phyloP scores from a whole-genome alignment of 2,888 invertebrate species.

The Cantharis lateralis region DNA sequence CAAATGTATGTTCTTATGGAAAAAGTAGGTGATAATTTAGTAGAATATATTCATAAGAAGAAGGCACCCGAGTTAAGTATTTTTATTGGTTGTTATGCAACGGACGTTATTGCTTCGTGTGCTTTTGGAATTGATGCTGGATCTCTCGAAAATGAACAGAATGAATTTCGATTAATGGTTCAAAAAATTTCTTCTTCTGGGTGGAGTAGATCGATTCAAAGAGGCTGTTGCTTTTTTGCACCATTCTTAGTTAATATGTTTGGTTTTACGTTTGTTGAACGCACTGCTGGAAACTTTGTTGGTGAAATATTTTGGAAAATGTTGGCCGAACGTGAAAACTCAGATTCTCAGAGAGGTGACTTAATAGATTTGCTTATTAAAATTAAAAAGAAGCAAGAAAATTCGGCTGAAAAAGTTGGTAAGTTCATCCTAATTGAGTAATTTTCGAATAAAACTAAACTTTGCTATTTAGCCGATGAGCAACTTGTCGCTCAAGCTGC shows the following conservation, averaged over 20 bases:
- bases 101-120: conserved; percentile 56
- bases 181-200: conserved; percentile 46
- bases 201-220: conserved; percentile 16
- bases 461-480: not conserved
- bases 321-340: conserved; percentile 43
- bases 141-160: conserved; percentile 39
- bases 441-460: not conserved
- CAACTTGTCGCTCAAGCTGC: conserved; percentile 47
- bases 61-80: conserved; percentile 44
- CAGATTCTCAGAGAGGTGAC: conserved; percentile 50
- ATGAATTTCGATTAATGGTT: conserved; percentile 47
- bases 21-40: not conserved
- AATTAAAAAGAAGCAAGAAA: conserved; percentile 37
- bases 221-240: conserved; percentile 45
- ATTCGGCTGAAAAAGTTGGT: conserved; percentile 28
- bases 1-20: conserved; percentile 46
- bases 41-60: not conserved
- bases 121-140: conserved; percentile 56
- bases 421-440: not conserved
- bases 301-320: conserved; percentile 47
- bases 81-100: conserved; percentile 51
- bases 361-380: conserved; percentile 56
- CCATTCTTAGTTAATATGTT: conserved; percentile 48
- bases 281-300: conserved; percentile 45
- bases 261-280: conserved; percentile 47